A percentile compares a stretch with the other conserved stretches of the same genome.
phyloP scores from a whole-genome alignment of 2,797 vertebrate species.

The Melanotaenia boesemani region DNA sequence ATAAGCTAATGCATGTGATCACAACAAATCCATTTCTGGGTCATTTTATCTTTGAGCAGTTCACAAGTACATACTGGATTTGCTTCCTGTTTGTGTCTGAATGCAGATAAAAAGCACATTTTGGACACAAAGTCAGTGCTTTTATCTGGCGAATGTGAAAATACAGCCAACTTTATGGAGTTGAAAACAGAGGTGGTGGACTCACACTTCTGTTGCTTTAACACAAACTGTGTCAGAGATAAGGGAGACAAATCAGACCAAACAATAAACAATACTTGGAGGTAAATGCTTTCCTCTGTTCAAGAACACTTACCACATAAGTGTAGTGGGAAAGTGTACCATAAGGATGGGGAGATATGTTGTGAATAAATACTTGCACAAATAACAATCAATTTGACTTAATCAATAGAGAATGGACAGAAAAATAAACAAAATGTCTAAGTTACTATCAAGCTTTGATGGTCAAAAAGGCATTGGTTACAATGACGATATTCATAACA shows the following conservation, averaged over 20 bases:
- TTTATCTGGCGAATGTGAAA: conserved; percentile 38
- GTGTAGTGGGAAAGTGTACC: conserved; percentile 6
- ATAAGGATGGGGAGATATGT: conserved; percentile 6
- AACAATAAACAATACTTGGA: conserved; percentile 20
- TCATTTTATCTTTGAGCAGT: conserved; percentile 16
- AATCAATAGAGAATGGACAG: not conserved
- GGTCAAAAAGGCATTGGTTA: too few relatives aligned
- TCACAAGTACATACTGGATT: conserved; percentile 12
- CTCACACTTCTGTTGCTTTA: conserved; percentile 8
- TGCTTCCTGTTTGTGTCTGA: conserved; percentile 25
- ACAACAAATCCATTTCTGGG: not conserved
- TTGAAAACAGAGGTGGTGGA: conserved; percentile 19
- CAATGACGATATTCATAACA: too few relatives aligned
- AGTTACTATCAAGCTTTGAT: not conserved
- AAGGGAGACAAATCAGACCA: conserved; percentile 26
- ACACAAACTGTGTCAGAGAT: conserved; percentile 22
- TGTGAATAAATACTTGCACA: conserved; percentile 7
- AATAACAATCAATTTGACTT: conserved; percentile 1
- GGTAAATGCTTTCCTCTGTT: not conserved
- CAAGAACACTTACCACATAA: conserved; percentile 1
- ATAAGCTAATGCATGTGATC: not conserved
- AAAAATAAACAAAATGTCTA: not conserved
- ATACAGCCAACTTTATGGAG: conserved; percentile 19
- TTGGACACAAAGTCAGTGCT: conserved; percentile 29
- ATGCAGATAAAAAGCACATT: conserved; percentile 40